Conservation (phyloP, 2,797 vertebrate species). For the Siniperca scherzeri region DNA sequence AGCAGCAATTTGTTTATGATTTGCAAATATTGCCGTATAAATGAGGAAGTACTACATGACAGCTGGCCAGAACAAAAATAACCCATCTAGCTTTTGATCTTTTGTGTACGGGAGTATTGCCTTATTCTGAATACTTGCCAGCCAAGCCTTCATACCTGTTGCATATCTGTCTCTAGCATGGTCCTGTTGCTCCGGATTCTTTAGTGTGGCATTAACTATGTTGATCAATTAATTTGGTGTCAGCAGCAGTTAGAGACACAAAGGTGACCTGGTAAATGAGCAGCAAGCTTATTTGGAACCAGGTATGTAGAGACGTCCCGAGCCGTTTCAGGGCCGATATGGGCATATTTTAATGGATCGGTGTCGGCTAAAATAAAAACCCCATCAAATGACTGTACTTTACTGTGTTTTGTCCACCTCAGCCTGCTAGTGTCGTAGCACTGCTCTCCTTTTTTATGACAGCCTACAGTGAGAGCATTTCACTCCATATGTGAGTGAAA, state of each 20-base stretch:
- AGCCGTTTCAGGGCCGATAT: neutral
- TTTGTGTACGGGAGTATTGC: neutral
- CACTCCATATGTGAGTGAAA: too few relatives aligned
- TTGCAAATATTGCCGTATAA: conserved; percentile 43
- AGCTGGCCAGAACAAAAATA: neutral
- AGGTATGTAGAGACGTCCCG: neutral
- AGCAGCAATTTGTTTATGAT: conserved; percentile 42
- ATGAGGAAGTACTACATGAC: conserved; percentile 38
- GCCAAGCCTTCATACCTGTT: neutral
- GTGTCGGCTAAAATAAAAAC: neutral
- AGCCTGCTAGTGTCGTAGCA: neutral
- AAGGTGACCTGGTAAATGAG: neutral
- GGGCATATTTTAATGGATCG: neutral
- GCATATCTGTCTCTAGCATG: rapidly evolving
- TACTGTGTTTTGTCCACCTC: too few relatives aligned
- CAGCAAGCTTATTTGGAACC: too few relatives aligned
- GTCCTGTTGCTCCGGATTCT: neutral
- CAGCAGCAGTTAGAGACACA: neutral
- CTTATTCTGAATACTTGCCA: neutral
- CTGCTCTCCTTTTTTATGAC: too few relatives aligned
- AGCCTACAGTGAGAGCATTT: too few relatives aligned
- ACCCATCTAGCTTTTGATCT: neutral
- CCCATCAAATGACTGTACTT: neutral
- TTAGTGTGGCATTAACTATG: neutral
- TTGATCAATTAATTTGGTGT: neutral